These are phyloP conservation scores for Actinia equina DNA, from an alignment of 64 coral and sea anemone species.

Conservation along the genomic window DNA sequence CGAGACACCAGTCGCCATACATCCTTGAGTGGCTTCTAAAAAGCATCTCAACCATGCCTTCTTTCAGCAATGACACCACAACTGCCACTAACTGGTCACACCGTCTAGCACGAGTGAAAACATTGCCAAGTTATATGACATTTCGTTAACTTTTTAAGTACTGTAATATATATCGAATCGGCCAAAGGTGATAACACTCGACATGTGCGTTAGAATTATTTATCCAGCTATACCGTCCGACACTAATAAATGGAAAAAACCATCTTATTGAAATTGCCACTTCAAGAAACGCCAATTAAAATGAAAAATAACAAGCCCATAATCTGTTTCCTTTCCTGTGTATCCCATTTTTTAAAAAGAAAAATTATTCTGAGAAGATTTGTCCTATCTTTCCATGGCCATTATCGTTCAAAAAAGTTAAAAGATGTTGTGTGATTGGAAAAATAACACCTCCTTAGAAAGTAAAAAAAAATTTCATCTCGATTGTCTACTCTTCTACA, in stretches of 20 bases:
- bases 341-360: too few relatives aligned
- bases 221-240: not conserved
- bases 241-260: not conserved
- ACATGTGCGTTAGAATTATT: not conserved
- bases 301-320: too few relatives aligned
- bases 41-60: not conserved
- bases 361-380: too few relatives aligned
- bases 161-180: not conserved
- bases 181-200: not conserved
- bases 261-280: not conserved
- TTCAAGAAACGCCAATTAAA: too few relatives aligned
- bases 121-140: not conserved
- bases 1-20: not conserved
- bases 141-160: not conserved
- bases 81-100: not conserved
- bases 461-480: not conserved
- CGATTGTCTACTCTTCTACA: not conserved
- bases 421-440: not conserved
- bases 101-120: not conserved
- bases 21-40: not conserved
- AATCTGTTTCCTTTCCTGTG: too few relatives aligned
- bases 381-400: too few relatives aligned
- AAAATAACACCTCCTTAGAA: not conserved
- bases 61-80: not conserved
- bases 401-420: too few relatives aligned